Evolutionary conservation across 2,888 invertebrate species (phyloP).

Genomic region (Colletes collaris): DNA sequence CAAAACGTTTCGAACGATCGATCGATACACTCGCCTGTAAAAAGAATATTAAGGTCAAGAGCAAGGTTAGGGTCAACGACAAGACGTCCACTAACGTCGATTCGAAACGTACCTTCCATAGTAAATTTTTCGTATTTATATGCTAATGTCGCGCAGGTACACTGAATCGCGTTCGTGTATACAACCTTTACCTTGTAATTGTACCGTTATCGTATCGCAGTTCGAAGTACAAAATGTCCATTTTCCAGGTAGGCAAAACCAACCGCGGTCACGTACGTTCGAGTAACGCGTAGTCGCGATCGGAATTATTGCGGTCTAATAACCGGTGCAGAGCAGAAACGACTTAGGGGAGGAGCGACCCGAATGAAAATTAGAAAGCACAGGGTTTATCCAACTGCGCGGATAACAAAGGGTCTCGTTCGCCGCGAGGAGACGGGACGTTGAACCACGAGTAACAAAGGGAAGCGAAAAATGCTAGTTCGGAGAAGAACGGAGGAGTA

Average conservation of each 20-base stretch:
- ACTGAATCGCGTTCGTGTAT: no score
- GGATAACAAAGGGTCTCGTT: conserved; percentile 3
- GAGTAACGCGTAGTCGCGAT: conserved; percentile 3
- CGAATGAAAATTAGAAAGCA: conserved; percentile 42
- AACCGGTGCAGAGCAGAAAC: conserved; percentile 17
- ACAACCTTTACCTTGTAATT: no score
- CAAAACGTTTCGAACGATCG: no score
- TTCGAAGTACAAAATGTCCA: not conserved
- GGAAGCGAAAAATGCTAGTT: not conserved
- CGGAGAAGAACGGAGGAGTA: conserved; percentile 6
- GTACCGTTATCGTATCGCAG: not conserved
- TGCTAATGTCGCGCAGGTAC: not conserved
- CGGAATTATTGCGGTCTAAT: conserved; percentile 29
- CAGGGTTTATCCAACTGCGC: conserved; percentile 17
- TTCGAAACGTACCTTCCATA: no score
- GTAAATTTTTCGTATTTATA: not conserved
- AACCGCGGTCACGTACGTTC: not conserved
- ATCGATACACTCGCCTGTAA: no score
- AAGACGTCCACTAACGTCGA: no score
- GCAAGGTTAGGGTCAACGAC: no score
- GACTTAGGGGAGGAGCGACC: not conserved
- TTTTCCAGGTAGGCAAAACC: not conserved
- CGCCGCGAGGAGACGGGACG: not conserved
- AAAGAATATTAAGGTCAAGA: no score
- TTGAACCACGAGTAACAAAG: not conserved